Evolutionary conservation across 2,113 vertebrate genomes (phyloP), one percentile per base, ranked within the genome.

Genomic region (Malurus elegans): DNA sequence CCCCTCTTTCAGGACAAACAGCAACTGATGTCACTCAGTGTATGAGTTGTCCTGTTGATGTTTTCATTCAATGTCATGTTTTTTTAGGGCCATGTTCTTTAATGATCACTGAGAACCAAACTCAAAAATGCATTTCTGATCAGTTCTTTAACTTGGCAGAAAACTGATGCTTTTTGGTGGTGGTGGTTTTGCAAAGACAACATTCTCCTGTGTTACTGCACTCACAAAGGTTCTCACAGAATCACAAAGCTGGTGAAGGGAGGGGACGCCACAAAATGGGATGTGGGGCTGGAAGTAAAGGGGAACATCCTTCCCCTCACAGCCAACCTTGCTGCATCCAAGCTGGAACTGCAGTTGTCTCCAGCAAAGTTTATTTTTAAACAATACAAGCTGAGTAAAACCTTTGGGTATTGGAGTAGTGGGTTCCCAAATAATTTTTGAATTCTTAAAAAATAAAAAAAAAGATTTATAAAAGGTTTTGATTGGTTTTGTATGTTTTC

Each of bases 261-360:
- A 48, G 34, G 31, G 18, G 10, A 9, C 0, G 0, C 54, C 54
- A 2, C 38, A 5, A 56, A 32, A 17, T 0, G 5, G 58, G 62
- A 12, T 44, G 25, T 1, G 1, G 20, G 57, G 28, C 34, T n/a
- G 51, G 69, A 34, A n/a, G 38, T 7, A 14, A 44, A 25, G 42
- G 20, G 31, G 3, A 70, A 11, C 23, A 34, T 51, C 54, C 36
- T 76, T 44, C 25, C 19, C 23, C 20, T 82, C 64, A 14, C 23
- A 48, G 66, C 38, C 40, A 34, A 15, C 26, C 38, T 9, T 0
- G 0, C 60, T 45, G 65, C 26, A 3, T 72, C 65, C 0, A 0
- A 28, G 51, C 74, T 75, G 40, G 6, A 7, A 6, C 61, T 61
- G 20, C 0, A 1, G 26, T 78, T 48, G 9, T 42, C 42, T 56